Base-by-base conservation (phyloP, 2,797 vertebrate species). In the Sternarchorhynchus goeldii region DNA sequence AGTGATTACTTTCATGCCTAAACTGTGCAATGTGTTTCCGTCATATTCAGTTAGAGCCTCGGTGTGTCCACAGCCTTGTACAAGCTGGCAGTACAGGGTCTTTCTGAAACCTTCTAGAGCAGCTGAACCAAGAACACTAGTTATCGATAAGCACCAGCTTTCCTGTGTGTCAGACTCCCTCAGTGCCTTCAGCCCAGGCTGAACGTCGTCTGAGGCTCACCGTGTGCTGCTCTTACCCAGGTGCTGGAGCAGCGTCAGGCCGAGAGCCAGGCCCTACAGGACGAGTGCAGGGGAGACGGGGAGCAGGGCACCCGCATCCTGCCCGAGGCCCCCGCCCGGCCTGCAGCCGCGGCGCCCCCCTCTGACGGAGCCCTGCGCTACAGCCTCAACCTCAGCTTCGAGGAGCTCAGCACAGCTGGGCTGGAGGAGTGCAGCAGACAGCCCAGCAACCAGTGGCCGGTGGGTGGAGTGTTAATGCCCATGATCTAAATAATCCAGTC, bases 351-450 rank as follows among this genome's bases (percentile, higher is more conserved):
- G 0, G 86, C 75, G 18, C 86, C 78, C 6, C 81, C 83, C 59
- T 88, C 80, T 68, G 89, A 74, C 0, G 85, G 83, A 0, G 90
- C 45, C 62, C 34, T 84, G 36, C 66, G 76, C 58, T 99, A 96
- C 87, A 94, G 91, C 1, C 93, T 99, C 57, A 98, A 95, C 90
- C 96, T 99, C 85, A 99, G 98, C 91, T 99, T 99, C 34, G 98
- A 99, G 85, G 97, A 99, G 71, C 93, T 99, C 81, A 97, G 96
- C 69, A 92, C 91, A 0, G 91, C 93, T 0, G 96, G 96, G 32
- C 90, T 99, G 16, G 98, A 99, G 59, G 98, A 99, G 86, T 91
- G 94, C 36, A 87, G 88, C 0, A 93, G 93, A 41, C 92, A 92
- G 32, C 93, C 87, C 88, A 91, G 90, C 84, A 89, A 93, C 1